Evolutionary conservation across 2,888 invertebrate species (phyloP).

Genomic region (Sinhomidia bicolor): DNA sequence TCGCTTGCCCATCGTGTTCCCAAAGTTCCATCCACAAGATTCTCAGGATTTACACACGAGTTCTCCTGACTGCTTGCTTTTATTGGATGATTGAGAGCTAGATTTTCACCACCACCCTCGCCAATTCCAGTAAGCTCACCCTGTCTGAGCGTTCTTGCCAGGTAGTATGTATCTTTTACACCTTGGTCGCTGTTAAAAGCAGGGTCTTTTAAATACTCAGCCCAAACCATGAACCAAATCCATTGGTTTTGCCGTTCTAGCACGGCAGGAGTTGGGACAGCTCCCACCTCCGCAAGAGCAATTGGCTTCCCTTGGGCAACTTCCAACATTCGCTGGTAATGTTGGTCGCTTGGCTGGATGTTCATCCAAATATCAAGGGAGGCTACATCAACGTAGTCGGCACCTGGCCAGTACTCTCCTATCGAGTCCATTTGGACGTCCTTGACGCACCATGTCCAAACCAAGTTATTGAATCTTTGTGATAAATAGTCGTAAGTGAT

Average conservation of each 20-base stretch:
- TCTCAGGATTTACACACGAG: constrained; percentile 20
- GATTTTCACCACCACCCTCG: constrained; percentile 62
- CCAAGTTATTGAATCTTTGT: constrained; percentile 63
- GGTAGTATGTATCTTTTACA: constrained; percentile 73
- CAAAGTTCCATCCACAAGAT: constrained; percentile 68
- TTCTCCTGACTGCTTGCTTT: constrained; percentile 55
- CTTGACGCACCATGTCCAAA: constrained; percentile 77
- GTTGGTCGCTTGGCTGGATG: constrained; percentile 54
- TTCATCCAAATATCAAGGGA: constrained; percentile 75
- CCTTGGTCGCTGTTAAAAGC: constrained; percentile 68
- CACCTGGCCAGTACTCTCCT: constrained; percentile 74
- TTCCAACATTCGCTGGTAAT: constrained; percentile 72
- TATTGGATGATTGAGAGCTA: constrained; percentile 65
- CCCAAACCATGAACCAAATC: constrained; percentile 78
- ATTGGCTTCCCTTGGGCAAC: constrained; percentile 75
- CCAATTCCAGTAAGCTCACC: constrained; percentile 62
- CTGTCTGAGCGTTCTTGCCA: constrained; percentile 56
- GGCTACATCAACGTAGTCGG: constrained; percentile 73
- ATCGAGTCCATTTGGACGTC: constrained; percentile 72
- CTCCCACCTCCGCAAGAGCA: constrained; percentile 73
- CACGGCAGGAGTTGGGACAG: constrained; percentile 72
- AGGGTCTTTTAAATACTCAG: constrained; percentile 75
- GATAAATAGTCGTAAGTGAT: constrained; percentile 74
- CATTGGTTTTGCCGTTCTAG: constrained; percentile 69
- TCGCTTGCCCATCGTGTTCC: constrained; percentile 64